Conservation (phyloP, 1,140 invertebrate genomes). For the Procambarus virginalis region DNA sequence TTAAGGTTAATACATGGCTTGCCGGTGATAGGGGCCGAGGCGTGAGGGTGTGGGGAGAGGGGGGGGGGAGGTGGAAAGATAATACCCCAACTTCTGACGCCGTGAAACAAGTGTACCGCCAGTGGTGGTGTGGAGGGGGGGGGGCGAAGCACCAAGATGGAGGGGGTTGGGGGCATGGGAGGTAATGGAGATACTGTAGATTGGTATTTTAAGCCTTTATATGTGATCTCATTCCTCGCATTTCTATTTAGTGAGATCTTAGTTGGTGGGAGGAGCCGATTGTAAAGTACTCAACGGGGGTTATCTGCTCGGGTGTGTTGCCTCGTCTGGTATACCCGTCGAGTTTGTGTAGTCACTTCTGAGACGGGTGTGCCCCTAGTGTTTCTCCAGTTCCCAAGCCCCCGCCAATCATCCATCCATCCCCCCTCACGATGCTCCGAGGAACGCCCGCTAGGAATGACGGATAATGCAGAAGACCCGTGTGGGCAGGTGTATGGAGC, state of each 20-base stretch:
- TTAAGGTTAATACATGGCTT: constrained; percentile 50
- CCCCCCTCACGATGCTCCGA: not conserved
- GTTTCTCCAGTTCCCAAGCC: not conserved
- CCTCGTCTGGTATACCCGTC: not conserved
- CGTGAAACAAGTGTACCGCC: constrained; percentile 22
- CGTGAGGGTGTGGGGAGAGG: not conserved
- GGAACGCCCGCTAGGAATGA: not conserved
- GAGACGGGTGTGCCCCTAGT: too few species aligned
- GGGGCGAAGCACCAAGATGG: not conserved
- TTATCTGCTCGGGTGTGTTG: not conserved
- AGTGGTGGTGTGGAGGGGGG: not conserved
- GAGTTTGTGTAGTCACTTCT: too few species aligned
- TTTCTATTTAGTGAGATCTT: not conserved
- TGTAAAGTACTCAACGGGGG: not conserved
- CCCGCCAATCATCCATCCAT: not conserved
- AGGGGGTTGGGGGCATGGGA: too few species aligned
- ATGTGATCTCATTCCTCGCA: not conserved
- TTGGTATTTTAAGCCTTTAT: not conserved
- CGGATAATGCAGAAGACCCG: not conserved
- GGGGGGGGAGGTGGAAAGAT: constrained; percentile 19
- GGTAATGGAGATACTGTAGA: too few species aligned
- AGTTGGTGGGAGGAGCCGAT: not conserved
- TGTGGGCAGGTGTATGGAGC: not conserved
- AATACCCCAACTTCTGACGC: constrained; percentile 32
- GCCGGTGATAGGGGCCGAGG: not conserved